Base-by-base conservation (phyloP, 2,797 vertebrate genomes). In the Uromys caudimaculatus region DNA sequence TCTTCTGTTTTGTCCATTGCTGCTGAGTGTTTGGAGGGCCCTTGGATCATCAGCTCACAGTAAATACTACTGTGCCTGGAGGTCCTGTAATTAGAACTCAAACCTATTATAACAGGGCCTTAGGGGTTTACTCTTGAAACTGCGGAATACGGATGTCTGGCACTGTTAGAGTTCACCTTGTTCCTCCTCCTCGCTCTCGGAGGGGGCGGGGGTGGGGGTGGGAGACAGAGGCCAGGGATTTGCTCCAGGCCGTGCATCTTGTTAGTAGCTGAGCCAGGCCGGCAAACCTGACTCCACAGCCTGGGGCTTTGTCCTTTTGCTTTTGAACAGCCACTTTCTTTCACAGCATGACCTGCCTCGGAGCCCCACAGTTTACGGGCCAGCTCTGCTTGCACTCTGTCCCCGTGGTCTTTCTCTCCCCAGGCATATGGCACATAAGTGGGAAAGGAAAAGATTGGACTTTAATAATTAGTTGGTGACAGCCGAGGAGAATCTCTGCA, bases 101-200 rank as follows among this genome's bases (percentile, higher is more conserved):
- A 82, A 60, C 64, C 60, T 86, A 2, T n/a, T 47, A 32, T 58
- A 88, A 60, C 17, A 32, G 77, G 78, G 77, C 82, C 60, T 1
- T 3, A 17, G 35, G 91, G 91, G 13, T 52, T 94, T 78, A 32
- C 84, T 77, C 56, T 96, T 64, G 82, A 71, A 92, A 83, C 50
- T 21, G 56, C 4, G 27, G 54, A 23, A 47, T 35, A 76, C 13
- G 0, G 79, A 82, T 14, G 35, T 35, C 64, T 32, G 87, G 35
- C 32, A 11, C 32, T 47, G 27, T 23, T 67, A 52, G 69, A 32
- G 23, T 38, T 90, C 47, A 77, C 32, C 50, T 93, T 21, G 1
- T 44, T 89, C 62, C 2, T 2, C n/a, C 69, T 69, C 58, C 67
- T 91, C 35, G 8, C 62, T 85, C 79, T 76, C 10, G 69, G 69